phyloP scores from a whole-genome alignment of 2,797 vertebrate genomes.

The Anolis apletophallus region DNA sequence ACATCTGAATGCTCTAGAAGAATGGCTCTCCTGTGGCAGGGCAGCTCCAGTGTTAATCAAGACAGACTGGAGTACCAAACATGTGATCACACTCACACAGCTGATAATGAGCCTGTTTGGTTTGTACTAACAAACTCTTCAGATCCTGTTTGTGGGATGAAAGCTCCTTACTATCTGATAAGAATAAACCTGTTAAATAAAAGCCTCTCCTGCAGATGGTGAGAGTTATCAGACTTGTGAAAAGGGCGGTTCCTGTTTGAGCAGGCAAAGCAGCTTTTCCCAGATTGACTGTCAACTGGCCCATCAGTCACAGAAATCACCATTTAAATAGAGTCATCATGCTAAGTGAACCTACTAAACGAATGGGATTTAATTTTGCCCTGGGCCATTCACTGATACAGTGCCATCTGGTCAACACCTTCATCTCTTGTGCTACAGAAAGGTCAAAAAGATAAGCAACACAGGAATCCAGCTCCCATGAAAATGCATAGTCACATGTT shows the following conservation, averaged over 20 bases:
- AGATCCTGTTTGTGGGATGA: slow-evolving; percentile 53
- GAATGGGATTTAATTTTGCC: slow-evolving; percentile 10
- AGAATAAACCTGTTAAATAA: slow-evolving; percentile 57
- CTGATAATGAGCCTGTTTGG: slow-evolving; percentile 32
- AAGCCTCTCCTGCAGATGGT: slow-evolving; percentile 41
- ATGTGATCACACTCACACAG: slow-evolving; percentile 26
- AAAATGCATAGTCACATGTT: not conserved
- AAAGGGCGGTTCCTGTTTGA: slow-evolving; percentile 28
- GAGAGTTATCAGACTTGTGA: slow-evolving; percentile 9
- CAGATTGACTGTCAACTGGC: slow-evolving; percentile 30
- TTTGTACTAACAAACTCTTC: slow-evolving; percentile 49
- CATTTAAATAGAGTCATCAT: not conserved
- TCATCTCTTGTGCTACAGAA: not conserved
- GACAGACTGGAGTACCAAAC: slow-evolving; percentile 7
- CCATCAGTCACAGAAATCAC: slow-evolving; percentile 22
- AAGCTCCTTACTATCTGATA: slow-evolving; percentile 45
- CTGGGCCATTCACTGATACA: not conserved
- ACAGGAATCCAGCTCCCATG: not conserved
- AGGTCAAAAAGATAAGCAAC: not conserved
- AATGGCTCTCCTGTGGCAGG: not conserved
- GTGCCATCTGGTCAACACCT: not conserved
- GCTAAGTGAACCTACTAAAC: slow-evolving; percentile 18
- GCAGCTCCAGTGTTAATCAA: slow-evolving; percentile 10
- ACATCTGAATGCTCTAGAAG: slow-evolving; percentile 18
- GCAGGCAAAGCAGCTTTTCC: slow-evolving; percentile 28